Percentiles rank a stretch among this genome's conserved stretches.
Conservation (phyloP, 2,113 vertebrate genomes). For the Platysteira castanea region DNA sequence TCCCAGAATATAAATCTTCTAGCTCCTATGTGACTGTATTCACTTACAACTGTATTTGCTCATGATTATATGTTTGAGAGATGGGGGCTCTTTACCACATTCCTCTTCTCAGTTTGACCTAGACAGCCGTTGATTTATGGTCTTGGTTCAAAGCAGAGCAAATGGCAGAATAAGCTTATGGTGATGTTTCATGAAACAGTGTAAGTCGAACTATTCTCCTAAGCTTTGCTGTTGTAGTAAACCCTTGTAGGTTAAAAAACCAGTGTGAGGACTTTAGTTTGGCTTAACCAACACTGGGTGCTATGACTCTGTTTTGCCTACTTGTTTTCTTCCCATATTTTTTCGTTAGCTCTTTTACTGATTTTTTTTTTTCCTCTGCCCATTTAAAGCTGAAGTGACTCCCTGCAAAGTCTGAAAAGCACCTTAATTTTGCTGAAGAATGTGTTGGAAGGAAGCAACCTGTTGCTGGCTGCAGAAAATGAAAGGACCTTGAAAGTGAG, state of each 20-base stretch:
- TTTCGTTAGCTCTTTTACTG: not conserved
- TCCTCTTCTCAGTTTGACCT: not conserved
- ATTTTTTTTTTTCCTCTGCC: not conserved
- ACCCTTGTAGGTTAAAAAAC: not conserved
- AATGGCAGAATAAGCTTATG: not conserved
- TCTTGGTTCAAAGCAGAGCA: not conserved
- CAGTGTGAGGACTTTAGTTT: not conserved
- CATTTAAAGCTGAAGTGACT: not conserved
- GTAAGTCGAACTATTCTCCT: fast-evolving
- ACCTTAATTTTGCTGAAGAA: not conserved
- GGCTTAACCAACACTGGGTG: not conserved
- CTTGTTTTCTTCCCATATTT: not conserved
- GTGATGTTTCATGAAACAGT: not conserved
- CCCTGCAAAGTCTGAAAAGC: not conserved
- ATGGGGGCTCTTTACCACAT: not conserved
- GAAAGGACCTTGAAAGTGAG: not conserved
- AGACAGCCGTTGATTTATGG: not conserved
- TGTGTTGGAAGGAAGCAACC: not conserved
- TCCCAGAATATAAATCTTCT: not conserved
- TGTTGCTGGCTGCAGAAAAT: not conserved
- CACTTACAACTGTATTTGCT: not conserved
- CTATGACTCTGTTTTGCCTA: not conserved
- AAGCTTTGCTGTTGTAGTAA: not conserved
- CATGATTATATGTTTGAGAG: not conserved
- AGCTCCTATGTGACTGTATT: not conserved